Base-by-base conservation (phyloP, 1,140 invertebrate genomes). In the Cataglyphis hispanica region DNA sequence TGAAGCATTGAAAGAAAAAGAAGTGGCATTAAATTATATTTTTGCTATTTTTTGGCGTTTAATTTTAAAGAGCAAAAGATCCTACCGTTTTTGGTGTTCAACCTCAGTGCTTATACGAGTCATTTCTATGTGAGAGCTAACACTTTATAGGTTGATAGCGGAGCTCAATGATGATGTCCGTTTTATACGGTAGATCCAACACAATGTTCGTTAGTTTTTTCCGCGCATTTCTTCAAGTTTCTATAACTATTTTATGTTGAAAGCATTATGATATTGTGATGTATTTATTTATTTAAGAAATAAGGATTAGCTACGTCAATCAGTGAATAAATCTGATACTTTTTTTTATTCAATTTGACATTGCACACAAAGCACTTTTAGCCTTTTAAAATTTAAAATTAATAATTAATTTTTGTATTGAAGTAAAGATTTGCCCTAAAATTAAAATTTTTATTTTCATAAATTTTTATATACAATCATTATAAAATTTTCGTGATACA, bases 111-210 rank as follows among this genome's bases (percentile, higher is more conserved):
- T 72, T 70, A 72, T 81, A 31, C 63, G 61, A n/a, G 2, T 72
- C 37, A 60, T 60, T 37, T 7, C 19, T 81, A 72, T 60, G 37
- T 72, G 10, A 61, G 34, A 72, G 66, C 66, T 61, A 58, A 83
- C 19, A 61, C 27, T 70, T 60, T n/a, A 16, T 46, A 31, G 58
- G 56, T 74, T 86, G 87, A 86, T 83, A 46, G 31, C 16, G 19
- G 50, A 37, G 58, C 75, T 56, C 66, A 58, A 22, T 16, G 76
- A 11, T 88, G 84, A 89, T 89, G 87, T 72, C 53, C 46, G 70
- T 89, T 89, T 89, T 89, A 89, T 89, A 86, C 88, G 67, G 85
- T 13, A 50, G 84, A 89, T 89, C 53, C 84, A 67, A 85, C 75
- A 86, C 86, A 83, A 86, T 61, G 64, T 61, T 72, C 10, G 53